Conservation (phyloP, 2,797 vertebrate species). For the Poeciliopsis presidionis region DNA sequence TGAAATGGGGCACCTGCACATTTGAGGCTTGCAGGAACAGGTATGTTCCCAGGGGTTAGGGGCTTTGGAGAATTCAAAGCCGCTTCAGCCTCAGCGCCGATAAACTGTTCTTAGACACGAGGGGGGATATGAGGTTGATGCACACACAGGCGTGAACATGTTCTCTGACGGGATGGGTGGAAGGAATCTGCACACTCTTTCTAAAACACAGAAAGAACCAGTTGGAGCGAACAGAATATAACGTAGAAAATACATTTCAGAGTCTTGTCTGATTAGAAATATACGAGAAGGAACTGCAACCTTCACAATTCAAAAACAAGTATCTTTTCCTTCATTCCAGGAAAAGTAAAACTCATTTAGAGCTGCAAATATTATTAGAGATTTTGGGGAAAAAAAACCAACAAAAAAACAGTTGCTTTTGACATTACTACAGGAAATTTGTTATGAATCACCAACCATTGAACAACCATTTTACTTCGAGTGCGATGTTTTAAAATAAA, state of each 20-base stretch:
- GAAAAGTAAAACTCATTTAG: background rate
- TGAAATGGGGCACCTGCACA: slow-evolving; percentile 75
- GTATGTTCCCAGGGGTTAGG: slow-evolving; percentile 69
- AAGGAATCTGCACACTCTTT: slow-evolving; percentile 47
- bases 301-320: background rate
- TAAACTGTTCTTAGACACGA: slow-evolving; percentile 56
- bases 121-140: slow-evolving; percentile 60
- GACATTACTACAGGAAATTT: background rate
- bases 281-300: background rate
- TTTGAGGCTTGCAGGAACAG: slow-evolving; percentile 73
- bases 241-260: background rate
- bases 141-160: slow-evolving; percentile 63
- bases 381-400: background rate
- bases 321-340: background rate
- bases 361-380: background rate
- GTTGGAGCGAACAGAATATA: background rate
- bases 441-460: background rate
- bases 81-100: slow-evolving; percentile 46
- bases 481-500: background rate
- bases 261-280: background rate
- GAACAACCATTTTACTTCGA: background rate
- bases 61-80: slow-evolving; percentile 66
- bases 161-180: slow-evolving; percentile 58
- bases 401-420: background rate
- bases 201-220: slow-evolving; percentile 3